Evolutionary conservation across 1,140 invertebrate species (phyloP), one percentile per base, ranked within the genome.

Genomic region (Musca vetustissima): DNA sequence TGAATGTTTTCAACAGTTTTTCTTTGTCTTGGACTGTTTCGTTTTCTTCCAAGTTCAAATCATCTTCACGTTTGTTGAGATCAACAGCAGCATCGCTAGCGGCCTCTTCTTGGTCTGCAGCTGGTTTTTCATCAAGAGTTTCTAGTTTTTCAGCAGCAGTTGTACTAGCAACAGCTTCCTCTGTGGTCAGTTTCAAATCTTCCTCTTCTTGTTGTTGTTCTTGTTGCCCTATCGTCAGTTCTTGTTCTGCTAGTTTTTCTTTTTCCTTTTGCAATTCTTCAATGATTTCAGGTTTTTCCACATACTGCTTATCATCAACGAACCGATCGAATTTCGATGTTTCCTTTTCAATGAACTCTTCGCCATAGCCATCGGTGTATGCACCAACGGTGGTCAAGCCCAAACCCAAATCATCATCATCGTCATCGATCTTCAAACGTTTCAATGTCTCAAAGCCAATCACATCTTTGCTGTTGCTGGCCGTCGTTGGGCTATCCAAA

Each of bases 1-100:
- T 71, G 21, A 57, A 69, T 6, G 48, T 64, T 67, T 80, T 78
- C 71, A 68, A 71, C 17, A 77, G 64, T 70, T 81, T 81, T 66
- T 81, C 79, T 57, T 75, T 75, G 24, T 75, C 76, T 57, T 76
- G 79, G 66, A 83, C 78, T 52, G 84, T 83, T 70, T 85, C 84
- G 67, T 85, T 83, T 49, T 79, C 81, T 72, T 84, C 81, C 15
- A 76, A 68, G 61, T 73, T 77, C 14, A 65, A 55, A 28, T 76
- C 74, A 67, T 73, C 69, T 65, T 73, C 71, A 28, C 53, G 69
- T 21, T 77, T 75, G 4, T 17, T 65, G 9, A 61, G 25, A 14
- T 17, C 36, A n/a, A n/a, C n/a, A 43, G 22, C 32, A 48, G 24
- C 28, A 24, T 43, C 49, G 21, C 28, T 52, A 4, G 24, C 11